Base-by-base conservation (phyloP, 2,797 vertebrate species). In the Chrosomus eos region DNA sequence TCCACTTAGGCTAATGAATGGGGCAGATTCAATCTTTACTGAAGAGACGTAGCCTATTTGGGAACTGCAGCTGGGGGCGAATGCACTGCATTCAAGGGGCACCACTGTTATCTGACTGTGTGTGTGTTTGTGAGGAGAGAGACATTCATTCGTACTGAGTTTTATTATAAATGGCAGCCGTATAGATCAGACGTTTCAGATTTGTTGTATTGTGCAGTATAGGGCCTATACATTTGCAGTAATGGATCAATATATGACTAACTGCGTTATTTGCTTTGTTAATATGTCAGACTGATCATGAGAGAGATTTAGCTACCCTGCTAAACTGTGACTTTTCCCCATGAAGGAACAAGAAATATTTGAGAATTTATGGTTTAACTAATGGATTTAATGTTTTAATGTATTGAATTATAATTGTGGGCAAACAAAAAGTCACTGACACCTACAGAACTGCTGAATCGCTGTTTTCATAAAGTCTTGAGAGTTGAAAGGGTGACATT, bases 1-100 rank as follows among this genome's bases (percentile, higher is more conserved):
- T 96, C 95, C 95, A 96, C 95, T 96, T 96, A 96, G 95, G 92
- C 95, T 96, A 96, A 96, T 96, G 95, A 96, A 96, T 96, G 95
- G 94, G 94, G 93, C 94, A 96, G 95, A 96, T 96, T 95, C 94
- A 96, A 95, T 96, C 95, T 95, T 89, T 92, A 94, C 93, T 93
- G 93, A 93, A 94, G 95, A 95, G 95, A 95, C 89, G 89, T 93
- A 40, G 38, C 38, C 38, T 40, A 94, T 91, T 90, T 93, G 93
- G 91, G 92, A 93, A 89, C 93, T 94, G 92, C 94, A 94, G 94
- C 94, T 94, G 95, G 95, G 94, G 85, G 92, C 85, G 81, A 93
- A 93, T 90, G 90, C 90, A 90, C 85, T 90, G 92, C 91, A 88
- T 92, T 91, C 64, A 90, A 93, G 91, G 88, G 89, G 89, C 91